These are phyloP conservation scores for Lepidotrigona ventralis DNA, from an alignment of 1,140 invertebrate genomes.

Conservation along the genomic window DNA sequence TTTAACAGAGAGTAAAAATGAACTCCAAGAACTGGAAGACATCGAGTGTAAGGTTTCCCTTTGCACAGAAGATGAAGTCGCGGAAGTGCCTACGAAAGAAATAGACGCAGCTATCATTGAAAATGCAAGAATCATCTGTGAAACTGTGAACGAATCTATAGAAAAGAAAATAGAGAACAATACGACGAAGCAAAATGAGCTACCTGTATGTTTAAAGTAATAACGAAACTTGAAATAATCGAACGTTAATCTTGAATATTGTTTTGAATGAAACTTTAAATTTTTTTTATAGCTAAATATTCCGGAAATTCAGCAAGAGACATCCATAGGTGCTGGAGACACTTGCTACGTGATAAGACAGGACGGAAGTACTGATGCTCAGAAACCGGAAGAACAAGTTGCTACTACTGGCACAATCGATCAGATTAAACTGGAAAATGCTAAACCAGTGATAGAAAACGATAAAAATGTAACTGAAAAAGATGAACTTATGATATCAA, in stretches of 20 bases:
- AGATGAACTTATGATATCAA: conserved; percentile 24
- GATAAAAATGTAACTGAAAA: neutral
- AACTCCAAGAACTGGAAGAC: neutral
- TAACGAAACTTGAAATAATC: neutral
- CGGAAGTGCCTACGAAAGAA: neutral
- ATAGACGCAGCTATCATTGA: neutral
- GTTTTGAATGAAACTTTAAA: neutral
- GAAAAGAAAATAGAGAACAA: neutral
- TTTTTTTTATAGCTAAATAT: neutral
- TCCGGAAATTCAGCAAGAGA: neutral
- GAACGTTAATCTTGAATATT: too few species aligned
- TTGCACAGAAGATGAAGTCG: neutral
- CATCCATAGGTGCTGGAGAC: conserved; percentile 15
- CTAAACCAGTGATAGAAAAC: neutral
- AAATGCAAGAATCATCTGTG: neutral
- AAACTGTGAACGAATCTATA: neutral
- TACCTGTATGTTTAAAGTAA: neutral
- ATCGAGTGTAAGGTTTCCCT: neutral
- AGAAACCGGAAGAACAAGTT: neutral
- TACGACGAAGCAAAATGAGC: neutral
- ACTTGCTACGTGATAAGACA: neutral
- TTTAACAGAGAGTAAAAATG: neutral
- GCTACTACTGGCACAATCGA: neutral
- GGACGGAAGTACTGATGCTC: neutral
- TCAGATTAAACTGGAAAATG: too few species aligned